Base-by-base conservation (phyloP, 2,113 vertebrate genomes). In the Etia nguti region DNA sequence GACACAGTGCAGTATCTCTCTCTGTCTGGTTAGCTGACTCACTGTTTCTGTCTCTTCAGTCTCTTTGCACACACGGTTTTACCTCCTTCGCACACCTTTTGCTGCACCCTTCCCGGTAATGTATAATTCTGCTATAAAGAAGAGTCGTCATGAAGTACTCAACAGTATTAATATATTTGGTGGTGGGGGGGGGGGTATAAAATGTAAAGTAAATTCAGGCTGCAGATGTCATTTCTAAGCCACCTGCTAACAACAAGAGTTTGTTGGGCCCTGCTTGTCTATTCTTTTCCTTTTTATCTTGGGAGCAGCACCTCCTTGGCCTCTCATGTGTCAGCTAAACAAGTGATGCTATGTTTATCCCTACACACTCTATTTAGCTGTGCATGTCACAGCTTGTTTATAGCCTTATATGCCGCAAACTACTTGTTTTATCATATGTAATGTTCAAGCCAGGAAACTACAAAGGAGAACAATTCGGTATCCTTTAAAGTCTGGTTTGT, bases 311-410 rank as follows among this genome's bases (percentile, higher is more conserved):
- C 57, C 79, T 48, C 60, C 13, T 73, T 52, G 20, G 29, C 79
- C 75, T 38, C 50, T 12, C 48, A 55, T 79, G 82, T 88, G 70
- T 73, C 85, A 60, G 26, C 80, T 81, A 12, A 86, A 86, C 57
- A 79, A 84, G 77, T 62, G 70, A 29, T 88, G 50, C 81, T 89
- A 83, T 87, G 83, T 91, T 90, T 91, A 86, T 79, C 60, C 82
- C 31, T 5, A 50, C 59, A 48, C n/a, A n/a, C 52, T 68, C 52
- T 43, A 18, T 88, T 70, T 38, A 82, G 46, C 50, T 20, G n/a
- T 68, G 36, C 87, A 41, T 82, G 90, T 81, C 62, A 41, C 52
- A 73, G 11, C 89, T 86, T 62, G 83, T 60, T 60, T 60, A 20
- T 3, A 29, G n/a, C 46, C 60, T 22, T 41, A 15, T 12, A 3